Evolutionary conservation across 1,140 invertebrate genomes (phyloP).

Genomic region (Aethina tumida): DNA sequence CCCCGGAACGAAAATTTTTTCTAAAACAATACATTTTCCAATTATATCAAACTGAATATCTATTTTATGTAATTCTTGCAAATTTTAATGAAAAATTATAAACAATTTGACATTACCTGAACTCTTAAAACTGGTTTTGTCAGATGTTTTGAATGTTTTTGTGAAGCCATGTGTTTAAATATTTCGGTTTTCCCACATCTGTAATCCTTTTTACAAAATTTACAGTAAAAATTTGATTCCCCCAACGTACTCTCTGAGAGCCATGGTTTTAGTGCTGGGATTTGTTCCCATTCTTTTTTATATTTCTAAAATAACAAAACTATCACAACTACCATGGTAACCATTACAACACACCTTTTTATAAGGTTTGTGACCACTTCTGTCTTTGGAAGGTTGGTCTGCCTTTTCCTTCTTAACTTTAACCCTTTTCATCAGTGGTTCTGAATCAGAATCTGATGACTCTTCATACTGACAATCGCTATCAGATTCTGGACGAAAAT

Average conservation of each 20-base stretch:
- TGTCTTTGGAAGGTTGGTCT: slow-evolving; percentile 1
- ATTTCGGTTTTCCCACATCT: slow-evolving; percentile 29
- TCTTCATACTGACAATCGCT: slow-evolving; percentile 17
- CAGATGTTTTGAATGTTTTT: slow-evolving; percentile 25
- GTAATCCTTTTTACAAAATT: slow-evolving; percentile 31
- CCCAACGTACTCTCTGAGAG: slow-evolving; percentile 27
- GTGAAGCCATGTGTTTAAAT: slow-evolving; percentile 29
- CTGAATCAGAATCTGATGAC: slow-evolving; percentile 9
- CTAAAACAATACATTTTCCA: slow-evolving; percentile 14
- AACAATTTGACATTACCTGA: slow-evolving; percentile 13
- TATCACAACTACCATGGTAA: too few relatives aligned
- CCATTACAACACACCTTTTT: too few relatives aligned
- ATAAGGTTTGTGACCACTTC: too few relatives aligned
- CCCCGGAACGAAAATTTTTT: slow-evolving; percentile 30
- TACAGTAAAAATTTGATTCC: slow-evolving; percentile 29
- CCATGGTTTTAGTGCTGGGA: slow-evolving; percentile 27
- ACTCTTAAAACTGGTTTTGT: slow-evolving; percentile 18
- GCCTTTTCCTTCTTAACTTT: slow-evolving; percentile 15
- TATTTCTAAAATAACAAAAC: slow-evolving; percentile 23
- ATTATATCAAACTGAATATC: slow-evolving; percentile 1
- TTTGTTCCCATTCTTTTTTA: slow-evolving; percentile 30
- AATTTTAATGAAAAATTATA: slow-evolving; percentile 6
- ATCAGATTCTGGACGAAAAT: slow-evolving; percentile 19
- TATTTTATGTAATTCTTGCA: not conserved
- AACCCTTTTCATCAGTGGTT: slow-evolving; percentile 17